A percentile compares a stretch with the other conserved stretches of the same genome.
Conservation (phyloP, 2,113 vertebrate genomes). For the Acinonyx jubatus region DNA sequence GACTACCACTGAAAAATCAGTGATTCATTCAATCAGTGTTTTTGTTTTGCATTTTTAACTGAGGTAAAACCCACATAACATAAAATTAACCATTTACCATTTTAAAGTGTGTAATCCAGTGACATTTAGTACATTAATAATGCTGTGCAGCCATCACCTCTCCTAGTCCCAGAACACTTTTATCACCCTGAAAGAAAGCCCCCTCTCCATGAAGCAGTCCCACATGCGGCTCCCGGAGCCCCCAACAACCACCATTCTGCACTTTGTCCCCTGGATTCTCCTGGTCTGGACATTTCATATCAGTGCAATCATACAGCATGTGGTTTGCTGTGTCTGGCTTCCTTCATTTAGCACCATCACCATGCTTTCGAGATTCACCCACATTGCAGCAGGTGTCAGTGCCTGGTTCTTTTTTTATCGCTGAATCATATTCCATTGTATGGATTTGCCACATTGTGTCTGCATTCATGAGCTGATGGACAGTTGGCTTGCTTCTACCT, state of each 20-base stretch:
- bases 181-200: not conserved
- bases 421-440: not conserved
- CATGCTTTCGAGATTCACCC: not conserved
- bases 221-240: fast-evolving
- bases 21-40: not conserved
- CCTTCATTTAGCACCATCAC: not conserved
- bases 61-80: not conserved
- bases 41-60: not conserved
- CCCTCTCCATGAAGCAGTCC: not conserved
- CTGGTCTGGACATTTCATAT: not conserved
- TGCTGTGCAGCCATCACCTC: not conserved
- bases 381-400: fast-evolving
- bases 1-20: not conserved
- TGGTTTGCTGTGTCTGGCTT: not conserved
- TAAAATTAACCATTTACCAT: not conserved
- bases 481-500: not conserved
- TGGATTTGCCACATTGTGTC: not conserved
- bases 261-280: no score
- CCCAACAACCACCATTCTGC: not conserved
- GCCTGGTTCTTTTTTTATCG: not conserved
- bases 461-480: not conserved
- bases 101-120: not conserved
- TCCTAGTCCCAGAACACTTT: not conserved
- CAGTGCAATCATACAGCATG: not conserved
- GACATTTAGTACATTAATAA: not conserved